phyloP scores from a whole-genome alignment of 1,140 invertebrate species.

The Polypedilum vanderplanki region DNA sequence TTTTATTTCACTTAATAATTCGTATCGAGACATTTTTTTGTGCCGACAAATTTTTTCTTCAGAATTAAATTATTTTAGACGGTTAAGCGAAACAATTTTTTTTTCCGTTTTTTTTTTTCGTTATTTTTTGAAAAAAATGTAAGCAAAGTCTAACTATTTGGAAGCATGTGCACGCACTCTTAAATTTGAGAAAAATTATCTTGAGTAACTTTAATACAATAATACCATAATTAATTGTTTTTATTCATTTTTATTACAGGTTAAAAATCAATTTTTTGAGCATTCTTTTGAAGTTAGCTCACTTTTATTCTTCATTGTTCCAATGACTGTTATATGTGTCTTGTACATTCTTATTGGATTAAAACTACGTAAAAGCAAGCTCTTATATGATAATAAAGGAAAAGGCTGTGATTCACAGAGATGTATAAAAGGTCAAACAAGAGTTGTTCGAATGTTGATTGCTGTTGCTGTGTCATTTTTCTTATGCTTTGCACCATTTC shows the following conservation, averaged over 20 bases:
- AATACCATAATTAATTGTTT: too few species aligned
- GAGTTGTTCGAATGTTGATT: conserved; percentile 63
- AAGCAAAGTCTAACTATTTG: too few species aligned
- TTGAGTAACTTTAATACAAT: neutral
- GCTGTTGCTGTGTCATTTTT: conserved; percentile 92
- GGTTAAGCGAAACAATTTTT: neutral
- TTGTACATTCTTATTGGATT: conserved; percentile 78
- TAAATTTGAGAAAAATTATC: neutral
- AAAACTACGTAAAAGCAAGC: conserved; percentile 52
- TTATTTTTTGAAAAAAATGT: neutral
- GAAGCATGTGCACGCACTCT: too few species aligned
- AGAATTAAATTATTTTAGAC: neutral
- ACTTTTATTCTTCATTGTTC: conserved; percentile 74
- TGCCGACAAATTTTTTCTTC: too few species aligned
- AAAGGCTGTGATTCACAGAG: conserved; percentile 39
- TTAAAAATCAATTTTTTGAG: conserved; percentile 54
- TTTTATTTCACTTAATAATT: conserved; percentile 55
- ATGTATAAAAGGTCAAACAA: conserved; percentile 48
- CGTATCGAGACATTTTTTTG: conserved; percentile 48
- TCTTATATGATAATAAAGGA: conserved; percentile 39
- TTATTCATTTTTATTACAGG: conserved; percentile 35
- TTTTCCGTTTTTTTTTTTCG: neutral
- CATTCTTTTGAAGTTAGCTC: conserved; percentile 79
- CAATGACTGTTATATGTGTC: conserved; percentile 78
- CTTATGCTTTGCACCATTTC: conserved; percentile 91